Base-by-base conservation (phyloP, 2,888 invertebrate genomes). In the Drosophila atripex region DNA sequence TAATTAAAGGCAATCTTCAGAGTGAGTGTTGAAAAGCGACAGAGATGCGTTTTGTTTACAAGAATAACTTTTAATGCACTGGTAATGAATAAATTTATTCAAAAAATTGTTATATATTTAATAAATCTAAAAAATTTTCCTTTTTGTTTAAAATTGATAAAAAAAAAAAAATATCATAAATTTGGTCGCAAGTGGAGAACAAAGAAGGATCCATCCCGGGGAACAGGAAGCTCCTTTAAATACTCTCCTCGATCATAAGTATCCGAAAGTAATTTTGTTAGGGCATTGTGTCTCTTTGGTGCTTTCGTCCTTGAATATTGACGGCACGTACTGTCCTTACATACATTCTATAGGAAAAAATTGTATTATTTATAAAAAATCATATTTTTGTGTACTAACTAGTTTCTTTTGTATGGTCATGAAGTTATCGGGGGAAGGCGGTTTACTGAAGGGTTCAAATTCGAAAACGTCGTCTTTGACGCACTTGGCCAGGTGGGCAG, bases 171-270 rank as follows among this genome's bases (percentile, higher is more conserved):
- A 7, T n/a, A 9, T 18, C 7, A 51, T 7, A 61, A 18, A 61
- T 65, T 65, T 50, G 75, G 71, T 6, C 58, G 74, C 58, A 75
- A 23, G 45, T 74, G 71, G n/a, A 63, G 14, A 9, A 75, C 53
- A 25, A 66, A 63, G 47, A 75, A 75, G 1, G 75, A 30, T 2
- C 75, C 75, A 23, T 75, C 59, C 4, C 75, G 75, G 28, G 75
- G 75, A 49, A 74, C 75, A 1, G 75, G 75, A 35, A 75, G 30
- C 21, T 43, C 28, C 2, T 41, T 46, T 0, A 75, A 43, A 16
- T 74, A 75, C 12, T 66, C 30, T 0, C 75, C 75, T 1, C 50
- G 25, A 25, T 74, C 75, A 12, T 53, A 63, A 0, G 53, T 56
- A 12, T 52, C 47, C 16, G 58, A 16, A 7, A 54, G 66, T 32